A percentile compares a stretch with the other conserved stretches of the same genome.
These are phyloP conservation scores for Clistopyga incitator DNA, from an alignment of 2,888 invertebrate genomes.

Conservation along the genomic window DNA sequence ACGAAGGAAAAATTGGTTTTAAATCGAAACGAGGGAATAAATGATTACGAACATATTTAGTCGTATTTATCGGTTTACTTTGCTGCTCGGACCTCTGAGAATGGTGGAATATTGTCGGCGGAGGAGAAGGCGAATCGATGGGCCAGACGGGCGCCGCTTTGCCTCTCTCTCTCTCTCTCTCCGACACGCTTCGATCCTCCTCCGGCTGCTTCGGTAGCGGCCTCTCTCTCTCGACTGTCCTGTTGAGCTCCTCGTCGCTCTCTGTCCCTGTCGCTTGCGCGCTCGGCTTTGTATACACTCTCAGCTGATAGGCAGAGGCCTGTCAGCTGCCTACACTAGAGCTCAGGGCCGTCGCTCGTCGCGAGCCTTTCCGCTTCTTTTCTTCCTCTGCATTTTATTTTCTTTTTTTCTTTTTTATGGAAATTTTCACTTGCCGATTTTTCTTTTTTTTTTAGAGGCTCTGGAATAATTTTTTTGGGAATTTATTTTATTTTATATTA, in stretches of 20 bases:
- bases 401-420: neutral
- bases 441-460: neutral
- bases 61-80: neutral
- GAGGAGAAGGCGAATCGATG: conserved; percentile 62
- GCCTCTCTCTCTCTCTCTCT: conserved; percentile 26
- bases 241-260: conserved; percentile 34
- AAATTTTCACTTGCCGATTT: neutral
- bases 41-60: too few relatives aligned
- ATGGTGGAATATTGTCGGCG: conserved; percentile 23
- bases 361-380: conserved; percentile 35
- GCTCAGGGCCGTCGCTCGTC: conserved; percentile 73
- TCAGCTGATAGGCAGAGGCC: conserved; percentile 80
- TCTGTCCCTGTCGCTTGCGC: conserved; percentile 61
- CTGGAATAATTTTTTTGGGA: too few relatives aligned
- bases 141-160: conserved; percentile 52
- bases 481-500: too few relatives aligned
- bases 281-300: conserved; percentile 78
- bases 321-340: conserved; percentile 79
- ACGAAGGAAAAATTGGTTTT: too few relatives aligned
- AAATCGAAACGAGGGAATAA: too few relatives aligned
- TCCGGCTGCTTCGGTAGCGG: conserved; percentile 15
- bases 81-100: neutral
- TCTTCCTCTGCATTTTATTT: neutral
- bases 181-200: neutral
- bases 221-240: conserved; percentile 31